Evolutionary conservation across 2,888 invertebrate genomes (phyloP).

Genomic region (Clepsis dumicolana): DNA sequence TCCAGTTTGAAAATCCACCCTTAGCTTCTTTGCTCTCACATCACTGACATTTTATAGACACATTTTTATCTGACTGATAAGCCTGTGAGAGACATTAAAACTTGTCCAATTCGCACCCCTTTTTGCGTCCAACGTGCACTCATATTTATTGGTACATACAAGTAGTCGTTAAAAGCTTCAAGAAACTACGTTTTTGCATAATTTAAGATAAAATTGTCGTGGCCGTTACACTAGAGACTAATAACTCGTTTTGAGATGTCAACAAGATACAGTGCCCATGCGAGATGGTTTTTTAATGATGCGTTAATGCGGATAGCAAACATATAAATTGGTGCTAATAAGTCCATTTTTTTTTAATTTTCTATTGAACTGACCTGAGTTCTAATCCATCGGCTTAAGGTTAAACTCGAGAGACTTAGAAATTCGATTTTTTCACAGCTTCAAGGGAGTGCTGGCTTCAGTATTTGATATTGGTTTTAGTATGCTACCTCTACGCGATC

Average conservation of each 20-base stretch:
- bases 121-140: neutral
- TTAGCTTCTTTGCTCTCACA: no score
- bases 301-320: slow-evolving; percentile 33
- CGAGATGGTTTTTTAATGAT: slow-evolving; percentile 39
- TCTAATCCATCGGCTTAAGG: no score
- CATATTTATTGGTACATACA: neutral
- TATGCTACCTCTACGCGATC: no score
- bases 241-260: slow-evolving; percentile 40
- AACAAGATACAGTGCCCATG: slow-evolving; percentile 38
- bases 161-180: slow-evolving; percentile 55
- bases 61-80: no score
- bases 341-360: neutral
- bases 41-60: no score
- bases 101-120: neutral
- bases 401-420: no score
- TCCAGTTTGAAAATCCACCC: no score
- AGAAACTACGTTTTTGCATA: slow-evolving; percentile 52
- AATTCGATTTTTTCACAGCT: no score
- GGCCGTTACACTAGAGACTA: slow-evolving; percentile 46
- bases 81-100: neutral
- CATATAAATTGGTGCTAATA: neutral
- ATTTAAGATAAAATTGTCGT: slow-evolving; percentile 49
- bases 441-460: no score
- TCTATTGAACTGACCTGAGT: neutral
- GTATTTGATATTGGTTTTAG: no score